Evolutionary conservation across 2,797 vertebrate genomes (phyloP), one percentile per base, ranked within the genome.

Genomic region (Muscicapa striata): DNA sequence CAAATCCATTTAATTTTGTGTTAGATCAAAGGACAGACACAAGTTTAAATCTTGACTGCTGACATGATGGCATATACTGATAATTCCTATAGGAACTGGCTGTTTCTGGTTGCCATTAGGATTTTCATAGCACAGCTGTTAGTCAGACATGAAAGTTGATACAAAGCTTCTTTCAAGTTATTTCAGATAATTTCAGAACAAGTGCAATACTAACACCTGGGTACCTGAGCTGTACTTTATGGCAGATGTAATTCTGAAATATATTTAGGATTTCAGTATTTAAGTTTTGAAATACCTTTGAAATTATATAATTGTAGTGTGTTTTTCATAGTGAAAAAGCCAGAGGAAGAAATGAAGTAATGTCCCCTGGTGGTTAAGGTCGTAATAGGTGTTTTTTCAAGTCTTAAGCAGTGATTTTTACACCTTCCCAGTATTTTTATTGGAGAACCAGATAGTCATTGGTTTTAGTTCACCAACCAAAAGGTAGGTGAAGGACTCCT

Each of bases 331-430:
- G 38, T 55, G 64, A 59, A 80, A 81, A 89, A 73, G 32, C 2
- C 32, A 77, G 63, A 59, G 70, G 84, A 87, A 92, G 68, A 72
- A 88, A 83, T 84, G 74, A 93, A 89, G 66, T 86, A 13, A 91
- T 91, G 84, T 94, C 84, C 78, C 61, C 75, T 84, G 73, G 66
- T 91, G 84, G 79, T 74, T 94, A 69, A 88, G 62, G 46, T 83
- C 0, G 0, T 75, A 69, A 81, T 57, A 84, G 62, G 13, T 49
- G 19, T 67, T 81, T 93, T 88, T 88, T 94, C 34, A 73, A 76
- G 49, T 24, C 57, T 52, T 49, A 84, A 82, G 74, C 46, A 67
- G 52, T 43, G 22, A 26, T 63, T 90, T 89, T 84, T 79, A 62
- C 57, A 88, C 51, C 6, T 87, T 93, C 22, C 59, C 24, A 46